phyloP scores from a whole-genome alignment of 1,140 invertebrate genomes.

The Antheraea pernyi region DNA sequence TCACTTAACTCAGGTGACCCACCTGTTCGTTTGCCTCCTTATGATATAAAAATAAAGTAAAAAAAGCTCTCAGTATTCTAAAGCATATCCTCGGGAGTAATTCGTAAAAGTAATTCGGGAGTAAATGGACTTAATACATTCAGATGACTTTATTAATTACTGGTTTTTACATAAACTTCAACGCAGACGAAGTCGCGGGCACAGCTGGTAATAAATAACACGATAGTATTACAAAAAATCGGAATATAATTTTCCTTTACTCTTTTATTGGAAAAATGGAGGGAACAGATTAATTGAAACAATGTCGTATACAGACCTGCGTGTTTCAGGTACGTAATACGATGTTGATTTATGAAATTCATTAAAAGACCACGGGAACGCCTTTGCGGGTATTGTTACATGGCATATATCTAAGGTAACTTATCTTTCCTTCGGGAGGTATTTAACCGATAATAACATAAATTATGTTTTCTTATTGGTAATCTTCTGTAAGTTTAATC shows the following conservation, averaged over 20 bases:
- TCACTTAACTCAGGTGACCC: too few species aligned
- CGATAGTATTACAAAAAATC: too few species aligned
- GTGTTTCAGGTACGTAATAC: conserved; percentile 10
- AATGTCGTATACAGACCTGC: conserved; percentile 23
- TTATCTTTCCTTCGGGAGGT: background rate
- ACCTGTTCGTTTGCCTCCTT: too few species aligned
- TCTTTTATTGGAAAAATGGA: conserved; percentile 7
- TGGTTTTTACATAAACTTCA: too few species aligned
- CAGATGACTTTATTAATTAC: too few species aligned
- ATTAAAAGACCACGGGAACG: conserved; percentile 24
- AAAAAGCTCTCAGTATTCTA: too few species aligned
- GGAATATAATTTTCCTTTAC: background rate
- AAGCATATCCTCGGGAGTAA: too few species aligned
- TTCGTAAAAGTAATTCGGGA: too few species aligned
- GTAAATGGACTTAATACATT: too few species aligned
- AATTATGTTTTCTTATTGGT: background rate
- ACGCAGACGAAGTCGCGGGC: too few species aligned
- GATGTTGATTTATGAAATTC: conserved; percentile 36
- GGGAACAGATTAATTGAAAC: conserved; percentile 30
- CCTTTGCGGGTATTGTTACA: conserved; percentile 6
- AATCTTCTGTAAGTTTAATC: background rate
- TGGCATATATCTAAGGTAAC: background rate
- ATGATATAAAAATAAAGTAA: too few species aligned
- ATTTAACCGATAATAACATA: background rate
- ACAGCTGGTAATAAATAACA: background rate